Evolutionary conservation across 2,797 vertebrate genomes (phyloP).

Genomic region (Eremophila alpestris): DNA sequence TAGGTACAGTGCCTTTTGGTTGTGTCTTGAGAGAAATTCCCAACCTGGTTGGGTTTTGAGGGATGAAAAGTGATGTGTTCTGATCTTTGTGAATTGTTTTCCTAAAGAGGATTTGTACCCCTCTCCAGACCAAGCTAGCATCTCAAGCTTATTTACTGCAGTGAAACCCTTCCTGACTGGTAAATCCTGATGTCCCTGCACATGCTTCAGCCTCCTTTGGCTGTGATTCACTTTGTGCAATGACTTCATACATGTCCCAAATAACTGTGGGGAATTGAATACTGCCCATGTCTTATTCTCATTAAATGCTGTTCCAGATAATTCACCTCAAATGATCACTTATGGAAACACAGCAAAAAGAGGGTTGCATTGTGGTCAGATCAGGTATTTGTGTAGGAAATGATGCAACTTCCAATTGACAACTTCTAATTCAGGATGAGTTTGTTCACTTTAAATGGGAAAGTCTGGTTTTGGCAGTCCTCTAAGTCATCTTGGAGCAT

Average conservation of each 20-base stretch:
- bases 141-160: neutral
- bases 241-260: fast-evolving
- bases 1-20: neutral
- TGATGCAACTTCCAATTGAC: neutral
- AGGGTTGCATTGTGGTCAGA: neutral
- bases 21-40: neutral
- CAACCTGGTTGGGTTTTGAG: neutral
- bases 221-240: neutral
- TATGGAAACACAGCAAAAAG: neutral
- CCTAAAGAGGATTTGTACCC: neutral
- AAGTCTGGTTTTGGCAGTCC: neutral
- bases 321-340: neutral
- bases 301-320: neutral
- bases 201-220: neutral
- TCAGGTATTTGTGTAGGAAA: neutral
- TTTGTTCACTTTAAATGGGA: neutral
- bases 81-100: neutral
- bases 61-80: neutral
- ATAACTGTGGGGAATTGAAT: neutral
- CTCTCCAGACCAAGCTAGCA: neutral
- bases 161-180: fast-evolving
- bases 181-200: neutral
- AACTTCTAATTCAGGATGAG: neutral
- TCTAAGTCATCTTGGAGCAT: neutral
- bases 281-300: neutral